Percentiles rank a stretch among this genome's conserved stretches.
Conservation (phyloP, 2,113 vertebrate genomes). For the Ptilorrhoa leucosticta region DNA sequence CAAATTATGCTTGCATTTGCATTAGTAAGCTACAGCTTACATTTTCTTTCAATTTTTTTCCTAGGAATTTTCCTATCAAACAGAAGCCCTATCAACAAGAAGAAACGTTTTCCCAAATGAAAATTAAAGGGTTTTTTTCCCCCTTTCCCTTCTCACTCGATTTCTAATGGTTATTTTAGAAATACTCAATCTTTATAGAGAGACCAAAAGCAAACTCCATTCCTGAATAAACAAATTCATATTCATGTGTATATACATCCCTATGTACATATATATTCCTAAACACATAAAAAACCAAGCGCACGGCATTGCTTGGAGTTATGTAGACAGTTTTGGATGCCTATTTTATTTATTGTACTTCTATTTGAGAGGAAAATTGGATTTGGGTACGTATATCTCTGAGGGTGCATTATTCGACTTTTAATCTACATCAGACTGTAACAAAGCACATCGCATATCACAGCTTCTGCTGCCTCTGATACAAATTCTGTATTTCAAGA, state of each 20-base stretch:
- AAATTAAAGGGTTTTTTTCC: neutral
- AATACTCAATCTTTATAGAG: neutral
- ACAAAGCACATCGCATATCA: neutral
- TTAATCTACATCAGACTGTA: neutral
- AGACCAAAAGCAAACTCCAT: neutral
- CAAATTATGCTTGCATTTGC: neutral
- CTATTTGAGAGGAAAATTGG: constrained; percentile 24
- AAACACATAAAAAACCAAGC: neutral
- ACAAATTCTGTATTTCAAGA: neutral
- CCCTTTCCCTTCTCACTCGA: neutral
- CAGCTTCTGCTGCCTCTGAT: neutral
- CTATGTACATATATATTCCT: neutral
- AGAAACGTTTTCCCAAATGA: neutral
- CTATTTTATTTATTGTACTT: constrained; percentile 30
- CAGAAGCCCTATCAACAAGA: neutral
- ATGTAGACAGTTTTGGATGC: neutral
- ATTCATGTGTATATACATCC: neutral
- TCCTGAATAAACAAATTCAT: neutral
- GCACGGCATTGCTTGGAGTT: neutral
- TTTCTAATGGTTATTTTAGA: neutral
- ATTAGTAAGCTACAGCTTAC: neutral
- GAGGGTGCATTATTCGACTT: constrained; percentile 4
- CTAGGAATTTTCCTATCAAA: neutral
- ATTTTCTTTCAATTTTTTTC: neutral
- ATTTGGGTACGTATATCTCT: neutral